phyloP scores from a whole-genome alignment of 2,113 vertebrate species.

The Heptranchias perlo region DNA sequence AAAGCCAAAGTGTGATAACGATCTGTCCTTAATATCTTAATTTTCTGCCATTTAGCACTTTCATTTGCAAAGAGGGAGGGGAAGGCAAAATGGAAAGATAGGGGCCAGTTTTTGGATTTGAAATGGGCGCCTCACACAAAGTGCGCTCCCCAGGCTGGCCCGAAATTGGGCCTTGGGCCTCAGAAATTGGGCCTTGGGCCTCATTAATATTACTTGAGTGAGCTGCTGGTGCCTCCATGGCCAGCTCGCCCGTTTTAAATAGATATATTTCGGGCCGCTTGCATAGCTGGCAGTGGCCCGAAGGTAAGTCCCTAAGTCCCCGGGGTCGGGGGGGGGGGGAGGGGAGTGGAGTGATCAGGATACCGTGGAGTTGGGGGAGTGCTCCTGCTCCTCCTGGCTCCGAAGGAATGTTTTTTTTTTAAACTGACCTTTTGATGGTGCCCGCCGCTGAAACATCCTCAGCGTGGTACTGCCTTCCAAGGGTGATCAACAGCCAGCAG shows the following conservation, averaged over 20 bases:
- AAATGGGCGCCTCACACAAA: background rate
- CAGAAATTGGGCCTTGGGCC: background rate
- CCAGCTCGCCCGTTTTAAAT: background rate
- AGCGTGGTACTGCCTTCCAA: background rate
- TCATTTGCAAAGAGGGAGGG: background rate
- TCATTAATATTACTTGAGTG: background rate
- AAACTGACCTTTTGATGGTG: background rate
- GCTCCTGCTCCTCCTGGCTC: background rate
- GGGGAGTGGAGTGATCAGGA: background rate
- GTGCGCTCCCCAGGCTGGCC: background rate
- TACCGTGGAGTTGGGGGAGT: background rate
- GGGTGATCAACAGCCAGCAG: background rate
- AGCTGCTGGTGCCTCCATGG: background rate
- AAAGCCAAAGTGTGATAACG: background rate
- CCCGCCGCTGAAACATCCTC: background rate
- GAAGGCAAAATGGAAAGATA: background rate
- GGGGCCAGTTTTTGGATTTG: background rate
- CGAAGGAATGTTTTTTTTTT: background rate
- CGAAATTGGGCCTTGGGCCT: background rate
- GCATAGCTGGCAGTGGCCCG: background rate
- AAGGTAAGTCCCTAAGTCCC: background rate
- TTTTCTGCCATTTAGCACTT: constrained; percentile 5
- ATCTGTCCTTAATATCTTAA: background rate
- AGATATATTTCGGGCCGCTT: background rate
- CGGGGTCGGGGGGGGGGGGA: background rate